Conservation (phyloP, 2,797 vertebrate genomes). For the Typhlichthys eigenmanni region DNA sequence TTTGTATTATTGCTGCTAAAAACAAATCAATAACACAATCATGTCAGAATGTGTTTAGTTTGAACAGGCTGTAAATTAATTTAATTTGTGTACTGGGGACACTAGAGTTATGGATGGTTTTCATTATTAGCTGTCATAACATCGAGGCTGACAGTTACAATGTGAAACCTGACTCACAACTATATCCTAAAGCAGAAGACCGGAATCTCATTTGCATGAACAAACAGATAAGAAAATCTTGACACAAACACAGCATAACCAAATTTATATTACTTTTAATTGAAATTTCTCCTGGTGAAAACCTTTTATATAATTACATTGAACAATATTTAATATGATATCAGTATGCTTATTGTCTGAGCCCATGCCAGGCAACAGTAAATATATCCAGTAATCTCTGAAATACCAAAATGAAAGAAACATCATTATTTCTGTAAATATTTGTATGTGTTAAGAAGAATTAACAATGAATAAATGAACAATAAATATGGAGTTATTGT, state of each 20-base stretch:
- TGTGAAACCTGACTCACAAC: conserved; percentile 42
- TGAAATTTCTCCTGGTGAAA: background rate
- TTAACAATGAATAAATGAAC: no score
- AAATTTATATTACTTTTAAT: conserved; percentile 1
- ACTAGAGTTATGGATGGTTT: no score
- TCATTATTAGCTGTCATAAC: conserved; percentile 17
- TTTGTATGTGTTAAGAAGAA: no score
- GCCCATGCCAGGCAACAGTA: background rate
- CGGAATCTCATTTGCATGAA: conserved; percentile 35
- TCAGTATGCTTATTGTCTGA: background rate
- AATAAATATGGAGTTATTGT: no score
- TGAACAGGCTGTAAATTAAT: no score
- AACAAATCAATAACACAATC: background rate
- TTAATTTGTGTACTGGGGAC: no score
- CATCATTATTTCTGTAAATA: background rate
- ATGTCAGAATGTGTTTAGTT: background rate
- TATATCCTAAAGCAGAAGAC: conserved; percentile 41
- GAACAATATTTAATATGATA: background rate
- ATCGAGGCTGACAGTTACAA: conserved; percentile 18
- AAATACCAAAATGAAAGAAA: background rate
- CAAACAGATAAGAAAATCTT: conserved; percentile 20
- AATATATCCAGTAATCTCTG: background rate
- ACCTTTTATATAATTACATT: conserved; percentile 1
- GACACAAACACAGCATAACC: conserved; percentile 1
- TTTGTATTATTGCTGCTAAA: conserved; percentile 4